These are phyloP conservation scores for Armadillidium nasatum DNA, from an alignment of 1,140 invertebrate species.

Conservation along the genomic window DNA sequence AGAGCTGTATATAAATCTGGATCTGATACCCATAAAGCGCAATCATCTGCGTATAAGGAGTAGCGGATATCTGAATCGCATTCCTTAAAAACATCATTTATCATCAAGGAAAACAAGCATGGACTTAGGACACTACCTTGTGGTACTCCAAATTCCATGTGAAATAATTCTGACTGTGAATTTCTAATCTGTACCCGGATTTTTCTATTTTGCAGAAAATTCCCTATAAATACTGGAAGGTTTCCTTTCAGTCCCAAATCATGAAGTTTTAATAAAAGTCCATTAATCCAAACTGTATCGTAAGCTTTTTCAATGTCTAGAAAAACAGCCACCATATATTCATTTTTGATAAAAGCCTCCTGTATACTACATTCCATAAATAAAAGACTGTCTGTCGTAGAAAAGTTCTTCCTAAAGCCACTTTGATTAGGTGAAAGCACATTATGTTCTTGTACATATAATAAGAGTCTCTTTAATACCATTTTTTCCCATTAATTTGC, in stretches of 20 bases:
- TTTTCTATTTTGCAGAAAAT: not conserved
- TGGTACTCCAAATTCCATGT: not conserved
- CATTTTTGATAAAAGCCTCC: not conserved
- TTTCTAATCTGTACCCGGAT: not conserved
- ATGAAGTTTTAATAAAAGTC: not conserved
- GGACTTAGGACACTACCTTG: not conserved
- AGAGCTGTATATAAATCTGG: not conserved
- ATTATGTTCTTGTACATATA: not conserved
- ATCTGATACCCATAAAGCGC: not conserved
- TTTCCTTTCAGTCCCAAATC: too few relatives aligned
- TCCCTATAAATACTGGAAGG: not conserved
- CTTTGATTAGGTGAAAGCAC: not conserved
- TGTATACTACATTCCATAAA: not conserved
- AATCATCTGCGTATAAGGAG: conserved; percentile 11
- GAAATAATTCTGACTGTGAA: not conserved
- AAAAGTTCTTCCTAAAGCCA: not conserved
- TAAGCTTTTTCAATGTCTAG: not conserved
- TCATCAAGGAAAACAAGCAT: conserved; percentile 2
- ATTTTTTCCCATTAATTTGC: conserved; percentile 16
- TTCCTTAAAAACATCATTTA: not conserved
- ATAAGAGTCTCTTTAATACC: not conserved
- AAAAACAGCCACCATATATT: not conserved
- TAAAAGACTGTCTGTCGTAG: not conserved
- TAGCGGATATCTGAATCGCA: not conserved
- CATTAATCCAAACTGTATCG: not conserved